A percentile compares a stretch with the other conserved stretches of the same genome.
These are phyloP conservation scores for Pangasius djambal DNA, from an alignment of 2,797 vertebrate species.

Conservation along the genomic window DNA sequence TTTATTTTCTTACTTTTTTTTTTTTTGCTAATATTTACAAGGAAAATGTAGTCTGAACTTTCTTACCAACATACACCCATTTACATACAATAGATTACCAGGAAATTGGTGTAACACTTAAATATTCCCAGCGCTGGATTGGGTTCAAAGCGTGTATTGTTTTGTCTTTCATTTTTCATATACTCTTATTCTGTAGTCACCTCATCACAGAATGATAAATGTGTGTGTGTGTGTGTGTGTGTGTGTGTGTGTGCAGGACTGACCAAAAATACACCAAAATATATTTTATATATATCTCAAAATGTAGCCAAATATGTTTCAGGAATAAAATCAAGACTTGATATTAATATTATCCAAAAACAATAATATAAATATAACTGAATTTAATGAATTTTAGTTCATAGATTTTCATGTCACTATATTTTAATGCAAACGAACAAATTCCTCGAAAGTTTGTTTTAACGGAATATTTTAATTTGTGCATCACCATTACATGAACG, in stretches of 20 bases:
- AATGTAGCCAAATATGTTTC: neutral
- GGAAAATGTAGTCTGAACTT: neutral
- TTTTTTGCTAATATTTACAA: neutral
- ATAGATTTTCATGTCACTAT: too few relatives aligned
- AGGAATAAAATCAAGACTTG: neutral
- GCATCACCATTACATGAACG: neutral
- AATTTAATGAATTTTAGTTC: too few relatives aligned
- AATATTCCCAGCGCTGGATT: neutral
- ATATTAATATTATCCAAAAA: too few relatives aligned
- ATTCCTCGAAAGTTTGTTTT: too few relatives aligned
- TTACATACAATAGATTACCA: neutral
- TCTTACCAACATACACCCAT: neutral
- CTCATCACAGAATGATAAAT: neutral
- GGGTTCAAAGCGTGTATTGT: neutral
- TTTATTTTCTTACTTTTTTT: neutral
- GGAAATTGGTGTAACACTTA: neutral
- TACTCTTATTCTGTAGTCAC: neutral
- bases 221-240: slow-evolving; percentile 47
- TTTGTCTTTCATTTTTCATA: neutral
- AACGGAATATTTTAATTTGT: neutral
- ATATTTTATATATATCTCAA: neutral
- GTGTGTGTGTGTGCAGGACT: neutral
- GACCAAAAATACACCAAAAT: neutral
- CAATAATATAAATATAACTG: too few relatives aligned
- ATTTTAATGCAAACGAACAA: too few relatives aligned